phyloP scores from a whole-genome alignment of 2,113 vertebrate genomes.

The Centropristis striata region DNA sequence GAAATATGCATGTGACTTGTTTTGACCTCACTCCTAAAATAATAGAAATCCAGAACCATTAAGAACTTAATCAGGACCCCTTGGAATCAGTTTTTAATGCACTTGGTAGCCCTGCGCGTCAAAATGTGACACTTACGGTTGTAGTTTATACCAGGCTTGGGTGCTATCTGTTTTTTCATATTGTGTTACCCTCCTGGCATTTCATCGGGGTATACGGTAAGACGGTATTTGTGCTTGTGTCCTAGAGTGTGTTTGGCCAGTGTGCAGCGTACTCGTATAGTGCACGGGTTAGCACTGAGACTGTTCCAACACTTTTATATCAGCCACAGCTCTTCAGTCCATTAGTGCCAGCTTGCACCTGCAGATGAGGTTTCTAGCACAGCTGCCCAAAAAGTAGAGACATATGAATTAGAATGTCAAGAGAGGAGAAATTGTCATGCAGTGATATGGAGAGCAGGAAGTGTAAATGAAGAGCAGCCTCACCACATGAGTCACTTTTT shows the following conservation, averaged over 20 bases:
- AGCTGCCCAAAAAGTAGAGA: slow-evolving; percentile 6
- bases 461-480: slow-evolving; percentile 34
- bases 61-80: too few relatives aligned
- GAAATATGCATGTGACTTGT: too few relatives aligned
- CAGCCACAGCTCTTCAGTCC: background rate
- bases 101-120: too few relatives aligned
- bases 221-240: too few relatives aligned
- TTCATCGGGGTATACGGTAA: too few relatives aligned
- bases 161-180: too few relatives aligned
- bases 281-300: background rate
- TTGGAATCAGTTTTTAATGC: too few relatives aligned
- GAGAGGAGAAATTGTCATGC: slow-evolving; percentile 11
- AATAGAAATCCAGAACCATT: too few relatives aligned
- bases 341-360: slow-evolving; percentile 4
- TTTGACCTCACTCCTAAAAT: too few relatives aligned
- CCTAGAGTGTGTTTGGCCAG: slow-evolving; percentile 10
- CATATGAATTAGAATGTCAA: slow-evolving; percentile 17
- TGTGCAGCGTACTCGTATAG: background rate
- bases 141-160: too few relatives aligned
- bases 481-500: slow-evolving; percentile 23
- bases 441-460: slow-evolving; percentile 16
- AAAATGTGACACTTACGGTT: too few relatives aligned
- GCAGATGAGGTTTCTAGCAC: slow-evolving; percentile 3
- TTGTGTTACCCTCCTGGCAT: too few relatives aligned
- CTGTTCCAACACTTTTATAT: background rate